phyloP scores from a whole-genome alignment of 2,888 invertebrate species.

The Neuroscelio doddi region DNA sequence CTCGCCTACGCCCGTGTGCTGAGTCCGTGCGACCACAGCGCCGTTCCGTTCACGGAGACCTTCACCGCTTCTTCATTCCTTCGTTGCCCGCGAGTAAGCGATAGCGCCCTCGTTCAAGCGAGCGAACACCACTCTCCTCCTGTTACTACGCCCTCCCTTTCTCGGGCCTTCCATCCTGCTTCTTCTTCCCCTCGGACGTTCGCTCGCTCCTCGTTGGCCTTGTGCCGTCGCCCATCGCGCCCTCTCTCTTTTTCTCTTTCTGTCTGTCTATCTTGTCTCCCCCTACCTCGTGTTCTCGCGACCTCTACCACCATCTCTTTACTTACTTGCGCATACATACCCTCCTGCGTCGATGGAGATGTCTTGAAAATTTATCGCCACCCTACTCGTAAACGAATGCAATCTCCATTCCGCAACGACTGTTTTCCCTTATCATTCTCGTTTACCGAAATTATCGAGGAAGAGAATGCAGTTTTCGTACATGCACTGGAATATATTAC shows the following conservation, averaged over 20 bases:
- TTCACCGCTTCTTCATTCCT: constrained; percentile 56
- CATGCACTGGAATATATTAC: no score
- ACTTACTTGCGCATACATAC: no score
- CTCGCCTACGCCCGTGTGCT: constrained; percentile 65
- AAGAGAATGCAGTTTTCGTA: constrained; percentile 46
- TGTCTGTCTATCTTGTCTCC: constrained; percentile 16
- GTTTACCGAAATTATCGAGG: constrained; percentile 49
- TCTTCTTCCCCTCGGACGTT: no score
- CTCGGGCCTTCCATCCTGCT: no score
- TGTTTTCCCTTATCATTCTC: constrained; percentile 52
- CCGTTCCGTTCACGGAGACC: constrained; percentile 59
- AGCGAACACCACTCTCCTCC: no score
- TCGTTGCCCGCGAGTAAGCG: constrained; percentile 31
- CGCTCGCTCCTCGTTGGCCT: neutral
- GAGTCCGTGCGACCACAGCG: constrained; percentile 50
- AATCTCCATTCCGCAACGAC: constrained; percentile 55
- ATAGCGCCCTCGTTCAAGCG: no score
- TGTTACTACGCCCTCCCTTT: no score
- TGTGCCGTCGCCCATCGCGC: constrained; percentile 25
- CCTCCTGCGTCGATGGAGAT: constrained; percentile 50
- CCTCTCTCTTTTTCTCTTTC: constrained; percentile 17
- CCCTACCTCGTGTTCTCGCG: neutral
- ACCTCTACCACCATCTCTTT: constrained; percentile 1
- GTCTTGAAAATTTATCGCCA: constrained; percentile 59
- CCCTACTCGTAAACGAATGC: constrained; percentile 53